phyloP scores from a whole-genome alignment of 2,888 invertebrate species.

The Stenoptilia bipunctidactyla region DNA sequence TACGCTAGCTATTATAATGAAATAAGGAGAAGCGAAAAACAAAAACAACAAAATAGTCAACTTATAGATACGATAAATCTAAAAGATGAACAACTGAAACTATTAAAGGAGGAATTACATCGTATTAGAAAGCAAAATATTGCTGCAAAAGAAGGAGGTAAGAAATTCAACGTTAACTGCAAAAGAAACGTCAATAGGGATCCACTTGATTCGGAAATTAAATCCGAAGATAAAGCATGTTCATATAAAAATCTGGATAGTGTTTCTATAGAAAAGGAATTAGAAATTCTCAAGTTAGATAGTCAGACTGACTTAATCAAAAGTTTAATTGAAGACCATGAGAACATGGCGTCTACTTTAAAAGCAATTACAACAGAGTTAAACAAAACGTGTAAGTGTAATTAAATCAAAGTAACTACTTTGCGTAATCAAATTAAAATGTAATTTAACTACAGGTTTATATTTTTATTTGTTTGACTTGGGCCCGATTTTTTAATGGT shows the following conservation, averaged over 20 bases:
- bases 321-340: background rate
- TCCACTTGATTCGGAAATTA: background rate
- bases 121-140: background rate
- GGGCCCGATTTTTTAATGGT: too few species aligned
- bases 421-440: too few species aligned
- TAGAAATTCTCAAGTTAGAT: background rate
- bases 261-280: too few species aligned
- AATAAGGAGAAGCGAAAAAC: slow-evolving; percentile 22
- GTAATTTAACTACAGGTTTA: too few species aligned
- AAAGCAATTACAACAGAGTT: background rate
- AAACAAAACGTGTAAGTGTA: too few species aligned
- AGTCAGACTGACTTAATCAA: background rate
- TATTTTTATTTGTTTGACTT: too few species aligned
- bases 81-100: background rate
- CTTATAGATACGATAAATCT: slow-evolving; percentile 27
- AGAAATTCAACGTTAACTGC: background rate
- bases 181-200: background rate
- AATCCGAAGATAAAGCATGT: background rate
- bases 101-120: background rate
- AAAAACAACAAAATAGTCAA: slow-evolving; percentile 35
- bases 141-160: background rate
- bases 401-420: background rate
- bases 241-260: background rate
- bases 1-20: slow-evolving; percentile 33
- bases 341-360: background rate